Percentiles rank a stretch among this genome's conserved stretches.
phyloP scores from a whole-genome alignment of 2,797 vertebrate genomes.

The Macropus fuliginosus region DNA sequence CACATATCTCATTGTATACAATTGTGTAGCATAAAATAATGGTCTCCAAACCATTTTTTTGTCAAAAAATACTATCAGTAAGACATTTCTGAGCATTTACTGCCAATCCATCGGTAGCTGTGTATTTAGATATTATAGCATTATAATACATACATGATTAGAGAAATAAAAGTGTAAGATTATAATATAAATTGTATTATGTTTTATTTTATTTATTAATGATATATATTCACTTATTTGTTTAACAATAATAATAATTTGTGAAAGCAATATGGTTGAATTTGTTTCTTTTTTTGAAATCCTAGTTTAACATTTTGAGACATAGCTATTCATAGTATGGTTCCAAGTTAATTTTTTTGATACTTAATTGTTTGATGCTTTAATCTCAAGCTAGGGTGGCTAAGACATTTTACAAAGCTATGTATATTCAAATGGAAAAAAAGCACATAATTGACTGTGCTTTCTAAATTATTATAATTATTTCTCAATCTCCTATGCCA shows the following conservation, averaged over 20 bases:
- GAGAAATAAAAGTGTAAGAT: neutral
- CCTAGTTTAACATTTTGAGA: neutral
- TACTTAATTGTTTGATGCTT: neutral
- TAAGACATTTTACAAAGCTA: neutral
- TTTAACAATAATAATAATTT: neutral
- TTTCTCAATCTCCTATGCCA: neutral
- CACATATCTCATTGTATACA: neutral
- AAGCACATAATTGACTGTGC: neutral
- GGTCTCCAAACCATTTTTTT: neutral
- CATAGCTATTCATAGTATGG: neutral
- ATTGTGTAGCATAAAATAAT: neutral
- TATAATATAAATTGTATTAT: neutral
- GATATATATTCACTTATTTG: neutral
- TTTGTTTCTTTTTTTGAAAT: neutral
- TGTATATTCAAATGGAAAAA: neutral
- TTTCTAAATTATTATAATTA: neutral
- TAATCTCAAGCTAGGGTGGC: neutral
- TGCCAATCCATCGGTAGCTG: neutral
- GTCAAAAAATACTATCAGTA: neutral
- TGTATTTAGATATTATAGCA: neutral
- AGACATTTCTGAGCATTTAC: neutral
- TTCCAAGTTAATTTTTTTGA: neutral
- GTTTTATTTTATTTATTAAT: neutral
- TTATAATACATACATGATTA: neutral
- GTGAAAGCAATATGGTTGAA: neutral